Percentiles rank a stretch among this genome's conserved stretches.
These are phyloP conservation scores for Mus musculus DNA, from an alignment of 2,113 vertebrate species.

Conservation along the genomic window DNA sequence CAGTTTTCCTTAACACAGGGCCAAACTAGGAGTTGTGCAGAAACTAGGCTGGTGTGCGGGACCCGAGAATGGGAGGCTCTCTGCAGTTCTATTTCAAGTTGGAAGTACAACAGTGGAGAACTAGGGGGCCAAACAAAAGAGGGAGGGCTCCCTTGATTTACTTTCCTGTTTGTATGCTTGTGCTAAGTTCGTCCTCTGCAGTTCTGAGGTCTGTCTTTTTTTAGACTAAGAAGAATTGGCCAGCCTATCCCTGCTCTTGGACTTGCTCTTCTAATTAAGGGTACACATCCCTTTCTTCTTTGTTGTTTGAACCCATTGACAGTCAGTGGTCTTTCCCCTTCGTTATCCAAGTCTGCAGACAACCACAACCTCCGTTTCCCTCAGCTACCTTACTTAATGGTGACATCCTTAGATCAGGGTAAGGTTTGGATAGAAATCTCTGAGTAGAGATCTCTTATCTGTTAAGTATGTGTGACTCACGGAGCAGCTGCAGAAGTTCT, in stretches of 20 bases:
- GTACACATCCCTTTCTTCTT: constrained; percentile 34
- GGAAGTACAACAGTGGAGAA: not conserved
- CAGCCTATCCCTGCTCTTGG: not conserved
- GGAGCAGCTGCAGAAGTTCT: constrained; percentile 23
- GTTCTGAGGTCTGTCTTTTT: not conserved
- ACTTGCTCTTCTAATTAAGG: not conserved
- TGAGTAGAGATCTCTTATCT: constrained; percentile 55
- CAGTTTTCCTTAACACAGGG: not conserved
- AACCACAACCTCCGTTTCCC: not conserved
- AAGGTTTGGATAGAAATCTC: constrained; percentile 62
- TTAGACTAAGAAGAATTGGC: not conserved
- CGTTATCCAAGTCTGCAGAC: constrained; percentile 37
- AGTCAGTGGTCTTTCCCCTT: constrained; percentile 24
- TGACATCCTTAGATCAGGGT: constrained; percentile 34
- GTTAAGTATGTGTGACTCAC: constrained; percentile 43
- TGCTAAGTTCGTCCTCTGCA: not conserved
- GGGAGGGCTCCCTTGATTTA: not conserved
- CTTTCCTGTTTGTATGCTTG: not conserved
- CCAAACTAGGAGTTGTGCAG: not conserved
- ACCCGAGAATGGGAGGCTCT: not conserved
- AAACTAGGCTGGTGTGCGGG: not conserved
- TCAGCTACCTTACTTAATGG: constrained; percentile 45
- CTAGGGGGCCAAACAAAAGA: constrained; percentile 13
- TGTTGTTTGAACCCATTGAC: constrained; percentile 59
- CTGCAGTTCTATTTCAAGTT: not conserved